phyloP scores from a whole-genome alignment of 1,140 invertebrate species.

The Cyclargus thomasi region DNA sequence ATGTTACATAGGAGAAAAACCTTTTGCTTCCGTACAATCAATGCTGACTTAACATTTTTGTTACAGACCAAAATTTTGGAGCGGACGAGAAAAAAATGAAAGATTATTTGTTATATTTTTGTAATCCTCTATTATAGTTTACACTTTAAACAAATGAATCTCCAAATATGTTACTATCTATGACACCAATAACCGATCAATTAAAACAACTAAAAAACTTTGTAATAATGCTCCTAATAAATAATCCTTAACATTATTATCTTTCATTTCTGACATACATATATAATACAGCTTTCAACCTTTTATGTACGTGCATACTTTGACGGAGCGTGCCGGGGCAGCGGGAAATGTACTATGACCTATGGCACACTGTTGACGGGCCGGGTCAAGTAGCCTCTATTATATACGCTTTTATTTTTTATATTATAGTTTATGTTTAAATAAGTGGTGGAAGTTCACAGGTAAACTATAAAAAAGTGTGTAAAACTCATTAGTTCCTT shows the following conservation, averaged over 20 bases:
- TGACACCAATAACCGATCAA: neutral
- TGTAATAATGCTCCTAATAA: slow-evolving; percentile 4
- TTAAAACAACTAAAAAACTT: neutral
- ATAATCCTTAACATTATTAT: neutral
- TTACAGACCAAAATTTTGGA: slow-evolving; percentile 53
- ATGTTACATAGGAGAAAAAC: neutral
- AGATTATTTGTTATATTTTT: neutral
- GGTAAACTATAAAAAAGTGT: too few relatives aligned
- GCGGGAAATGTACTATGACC: too few relatives aligned
- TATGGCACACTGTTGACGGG: too few relatives aligned
- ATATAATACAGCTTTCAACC: too few relatives aligned
- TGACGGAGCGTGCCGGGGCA: too few relatives aligned
- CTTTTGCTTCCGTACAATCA: neutral
- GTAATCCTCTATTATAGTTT: neutral
- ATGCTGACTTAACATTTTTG: slow-evolving; percentile 7
- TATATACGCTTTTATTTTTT: too few relatives aligned
- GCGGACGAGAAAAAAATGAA: slow-evolving; percentile 54
- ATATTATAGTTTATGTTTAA: too few relatives aligned
- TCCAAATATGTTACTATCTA: neutral
- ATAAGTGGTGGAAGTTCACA: too few relatives aligned
- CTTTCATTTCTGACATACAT: too few relatives aligned
- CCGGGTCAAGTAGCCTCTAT: too few relatives aligned
- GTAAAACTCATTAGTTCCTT: too few relatives aligned
- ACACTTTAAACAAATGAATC: neutral
- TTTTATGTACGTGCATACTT: too few relatives aligned